Evolutionary conservation across 2,797 vertebrate species (phyloP).

Genomic region (Stomatorhinus walkeri): DNA sequence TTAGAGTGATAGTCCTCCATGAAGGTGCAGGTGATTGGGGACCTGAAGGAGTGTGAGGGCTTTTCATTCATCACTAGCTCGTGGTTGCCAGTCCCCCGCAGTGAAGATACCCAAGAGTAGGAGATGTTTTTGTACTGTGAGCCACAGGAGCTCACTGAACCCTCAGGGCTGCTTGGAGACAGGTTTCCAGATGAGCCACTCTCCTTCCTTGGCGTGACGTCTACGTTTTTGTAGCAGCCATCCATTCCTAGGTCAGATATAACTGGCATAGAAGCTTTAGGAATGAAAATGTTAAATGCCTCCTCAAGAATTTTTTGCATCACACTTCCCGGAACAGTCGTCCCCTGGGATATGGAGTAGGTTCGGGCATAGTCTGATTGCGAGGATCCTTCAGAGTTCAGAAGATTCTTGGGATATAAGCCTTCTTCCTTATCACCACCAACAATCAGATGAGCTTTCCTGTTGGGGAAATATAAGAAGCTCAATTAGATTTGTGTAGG

Average conservation of each 20-base stretch:
- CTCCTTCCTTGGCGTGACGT: background rate
- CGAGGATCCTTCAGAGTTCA: background rate
- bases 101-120: conserved; percentile 3
- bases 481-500: background rate
- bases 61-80: background rate
- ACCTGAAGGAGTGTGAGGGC: background rate
- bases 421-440: conserved; percentile 9
- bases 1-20: background rate
- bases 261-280: background rate
- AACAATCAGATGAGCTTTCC: background rate
- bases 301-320: conserved; percentile 9
- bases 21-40: background rate
- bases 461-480: conserved; percentile 22
- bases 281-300: background rate
- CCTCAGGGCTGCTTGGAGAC: background rate
- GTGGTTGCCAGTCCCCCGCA: background rate
- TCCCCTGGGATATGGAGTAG: background rate
- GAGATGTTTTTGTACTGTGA: conserved; percentile 12
- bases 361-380: conserved; percentile 30
- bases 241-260: background rate
- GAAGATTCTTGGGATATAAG: conserved; percentile 1
- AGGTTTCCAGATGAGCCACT: background rate
- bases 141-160: background rate
- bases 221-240: conserved; percentile 1
- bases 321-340: background rate